These are phyloP conservation scores for Himalopsyche tibetana DNA, from an alignment of 2,888 invertebrate genomes.

Conservation along the genomic window DNA sequence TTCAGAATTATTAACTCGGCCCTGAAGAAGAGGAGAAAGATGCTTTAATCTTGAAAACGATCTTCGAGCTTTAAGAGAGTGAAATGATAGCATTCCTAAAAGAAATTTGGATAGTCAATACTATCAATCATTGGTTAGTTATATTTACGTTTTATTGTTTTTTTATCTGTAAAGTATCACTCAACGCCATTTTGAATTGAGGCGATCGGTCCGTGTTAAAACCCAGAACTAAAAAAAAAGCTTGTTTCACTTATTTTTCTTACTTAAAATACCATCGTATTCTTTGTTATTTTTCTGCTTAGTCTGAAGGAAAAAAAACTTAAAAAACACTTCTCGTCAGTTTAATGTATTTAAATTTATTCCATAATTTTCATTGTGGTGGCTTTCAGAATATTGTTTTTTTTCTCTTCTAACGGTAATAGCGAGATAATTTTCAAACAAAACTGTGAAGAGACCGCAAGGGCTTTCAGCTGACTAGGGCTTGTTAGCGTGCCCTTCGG, in stretches of 20 bases:
- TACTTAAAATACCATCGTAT: not conserved
- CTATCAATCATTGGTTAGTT: no score
- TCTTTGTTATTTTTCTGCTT: not conserved
- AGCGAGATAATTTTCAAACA: not conserved
- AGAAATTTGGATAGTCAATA: no score
- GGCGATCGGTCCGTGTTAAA: no score
- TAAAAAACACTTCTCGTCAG: not conserved
- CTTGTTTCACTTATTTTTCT: not conserved
- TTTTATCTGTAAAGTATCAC: no score
- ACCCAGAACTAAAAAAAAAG: not conserved
- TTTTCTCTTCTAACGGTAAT: not conserved
- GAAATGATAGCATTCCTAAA: no score
- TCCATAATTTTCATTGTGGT: slow-evolving; percentile 1
- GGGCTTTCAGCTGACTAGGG: not conserved
- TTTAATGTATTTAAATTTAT: not conserved
- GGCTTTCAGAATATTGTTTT: not conserved
- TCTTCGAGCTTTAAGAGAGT: no score
- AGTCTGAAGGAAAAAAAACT: not conserved
- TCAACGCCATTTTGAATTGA: no score
- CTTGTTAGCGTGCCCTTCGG: not conserved
- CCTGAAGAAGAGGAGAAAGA: no score
- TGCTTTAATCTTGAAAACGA: no score
- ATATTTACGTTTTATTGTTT: no score
- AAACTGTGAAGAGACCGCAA: not conserved
- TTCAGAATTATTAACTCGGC: no score